Conservation (phyloP, 2,888 invertebrate genomes). For the Amphiduros pacificus region DNA sequence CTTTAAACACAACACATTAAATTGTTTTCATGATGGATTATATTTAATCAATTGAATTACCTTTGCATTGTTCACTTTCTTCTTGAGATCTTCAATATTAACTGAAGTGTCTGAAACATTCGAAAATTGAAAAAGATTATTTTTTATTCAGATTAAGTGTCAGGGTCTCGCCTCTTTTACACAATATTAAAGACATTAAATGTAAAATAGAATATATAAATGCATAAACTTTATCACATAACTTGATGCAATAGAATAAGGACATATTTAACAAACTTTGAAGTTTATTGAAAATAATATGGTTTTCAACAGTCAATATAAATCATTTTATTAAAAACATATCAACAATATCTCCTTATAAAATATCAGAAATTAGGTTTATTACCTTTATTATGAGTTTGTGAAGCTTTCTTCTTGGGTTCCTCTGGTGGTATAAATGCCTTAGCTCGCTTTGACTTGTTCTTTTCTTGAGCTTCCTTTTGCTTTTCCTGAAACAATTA, state of each 20-base stretch:
- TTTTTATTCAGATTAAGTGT: not conserved
- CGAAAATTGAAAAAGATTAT: not conserved
- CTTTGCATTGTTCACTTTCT: slow-evolving; percentile 17
- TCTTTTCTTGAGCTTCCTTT: slow-evolving; percentile 65
- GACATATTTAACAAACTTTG: not conserved
- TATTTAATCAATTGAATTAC: no score
- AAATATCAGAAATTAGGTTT: not conserved
- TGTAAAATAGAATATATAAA: no score
- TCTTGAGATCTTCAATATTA: slow-evolving; percentile 14
- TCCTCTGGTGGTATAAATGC: slow-evolving; percentile 74
- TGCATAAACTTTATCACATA: no score
- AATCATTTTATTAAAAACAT: no score
- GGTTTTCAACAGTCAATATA: no score
- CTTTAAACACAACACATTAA: no score
- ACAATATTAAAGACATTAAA: no score
- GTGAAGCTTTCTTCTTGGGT: no score
- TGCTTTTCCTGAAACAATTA: slow-evolving; percentile 40
- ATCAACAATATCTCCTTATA: not conserved
- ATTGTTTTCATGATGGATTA: no score
- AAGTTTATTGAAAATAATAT: no score
- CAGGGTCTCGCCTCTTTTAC: not conserved
- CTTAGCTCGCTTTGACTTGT: slow-evolving; percentile 77
- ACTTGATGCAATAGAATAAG: no score
- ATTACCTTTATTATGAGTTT: no score
- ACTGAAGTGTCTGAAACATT: slow-evolving; percentile 6